phyloP scores from a whole-genome alignment of 2,797 vertebrate species.

The Chloroceryle inda region DNA sequence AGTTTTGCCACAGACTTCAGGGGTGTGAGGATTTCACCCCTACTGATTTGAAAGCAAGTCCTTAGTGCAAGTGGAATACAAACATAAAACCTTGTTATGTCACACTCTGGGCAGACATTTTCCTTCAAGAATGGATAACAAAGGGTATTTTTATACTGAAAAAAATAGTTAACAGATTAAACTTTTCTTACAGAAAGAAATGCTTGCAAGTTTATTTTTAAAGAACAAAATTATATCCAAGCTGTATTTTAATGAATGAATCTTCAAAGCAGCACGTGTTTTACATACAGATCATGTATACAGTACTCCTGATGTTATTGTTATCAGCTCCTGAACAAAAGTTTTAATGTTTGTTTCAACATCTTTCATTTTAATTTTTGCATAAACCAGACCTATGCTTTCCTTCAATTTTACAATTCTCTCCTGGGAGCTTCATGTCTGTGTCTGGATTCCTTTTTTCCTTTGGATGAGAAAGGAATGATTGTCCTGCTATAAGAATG shows the following conservation, averaged over 20 bases:
- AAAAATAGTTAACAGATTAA: constrained; percentile 62
- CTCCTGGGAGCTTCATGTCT: constrained; percentile 47
- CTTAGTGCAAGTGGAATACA: constrained; percentile 26
- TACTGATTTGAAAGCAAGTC: constrained; percentile 64
- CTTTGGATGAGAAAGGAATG: constrained; percentile 63
- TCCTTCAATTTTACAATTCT: constrained; percentile 9
- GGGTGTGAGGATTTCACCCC: constrained; percentile 63
- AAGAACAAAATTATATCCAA: background rate
- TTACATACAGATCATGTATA: background rate
- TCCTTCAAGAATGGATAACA: constrained; percentile 12
- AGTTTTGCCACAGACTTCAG: constrained; percentile 65
- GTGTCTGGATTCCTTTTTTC: constrained; percentile 32
- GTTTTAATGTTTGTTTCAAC: constrained; percentile 42
- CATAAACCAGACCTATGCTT: constrained; percentile 61
- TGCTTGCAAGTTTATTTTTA: constrained; percentile 37
- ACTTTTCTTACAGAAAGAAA: constrained; percentile 30
- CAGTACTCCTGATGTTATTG: constrained; percentile 9
- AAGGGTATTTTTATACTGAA: constrained; percentile 37
- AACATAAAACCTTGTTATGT: constrained; percentile 41
- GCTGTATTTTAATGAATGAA: background rate
- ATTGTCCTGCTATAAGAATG: constrained; percentile 46
- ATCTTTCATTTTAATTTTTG: constrained; percentile 57
- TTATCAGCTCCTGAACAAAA: constrained; percentile 38
- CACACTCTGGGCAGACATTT: constrained; percentile 51
- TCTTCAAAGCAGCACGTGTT: constrained; percentile 3